Conservation (phyloP, 2,113 vertebrate genomes). For the Semnornis frantzii region DNA sequence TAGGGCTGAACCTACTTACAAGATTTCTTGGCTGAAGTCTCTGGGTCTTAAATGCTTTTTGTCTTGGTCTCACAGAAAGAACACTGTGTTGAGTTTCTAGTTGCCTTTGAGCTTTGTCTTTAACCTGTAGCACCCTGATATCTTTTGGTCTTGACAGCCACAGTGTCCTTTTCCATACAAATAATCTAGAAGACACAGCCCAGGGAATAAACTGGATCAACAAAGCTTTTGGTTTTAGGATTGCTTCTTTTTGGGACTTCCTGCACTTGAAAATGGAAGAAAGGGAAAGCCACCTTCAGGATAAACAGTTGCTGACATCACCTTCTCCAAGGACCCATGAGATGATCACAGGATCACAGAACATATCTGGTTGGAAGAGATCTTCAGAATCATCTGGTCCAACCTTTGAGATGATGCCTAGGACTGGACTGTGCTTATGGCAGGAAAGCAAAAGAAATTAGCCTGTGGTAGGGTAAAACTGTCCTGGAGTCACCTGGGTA, state of each 20-base stretch:
- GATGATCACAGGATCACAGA: accelerated
- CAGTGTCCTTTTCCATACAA: not conserved
- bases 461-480: not conserved
- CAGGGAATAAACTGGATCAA: not conserved
- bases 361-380: not conserved
- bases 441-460: conserved; percentile 1
- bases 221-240: not conserved
- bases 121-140: not conserved
- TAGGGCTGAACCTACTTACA: not conserved
- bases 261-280: not conserved
- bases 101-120: not conserved
- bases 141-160: not conserved
- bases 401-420: not conserved
- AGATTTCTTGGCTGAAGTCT: not conserved
- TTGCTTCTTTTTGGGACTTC: not conserved
- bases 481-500: conserved; percentile 19
- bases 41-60: not conserved
- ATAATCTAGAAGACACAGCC: not conserved
- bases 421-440: not conserved
- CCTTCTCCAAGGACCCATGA: not conserved
- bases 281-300: not conserved
- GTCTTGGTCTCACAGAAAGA: not conserved
- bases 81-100: not conserved
- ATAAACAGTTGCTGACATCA: not conserved
- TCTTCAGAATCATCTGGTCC: too few relatives aligned